These are phyloP conservation scores for Phaethon lepturus DNA, from an alignment of 2,113 vertebrate species.

Conservation along the genomic window DNA sequence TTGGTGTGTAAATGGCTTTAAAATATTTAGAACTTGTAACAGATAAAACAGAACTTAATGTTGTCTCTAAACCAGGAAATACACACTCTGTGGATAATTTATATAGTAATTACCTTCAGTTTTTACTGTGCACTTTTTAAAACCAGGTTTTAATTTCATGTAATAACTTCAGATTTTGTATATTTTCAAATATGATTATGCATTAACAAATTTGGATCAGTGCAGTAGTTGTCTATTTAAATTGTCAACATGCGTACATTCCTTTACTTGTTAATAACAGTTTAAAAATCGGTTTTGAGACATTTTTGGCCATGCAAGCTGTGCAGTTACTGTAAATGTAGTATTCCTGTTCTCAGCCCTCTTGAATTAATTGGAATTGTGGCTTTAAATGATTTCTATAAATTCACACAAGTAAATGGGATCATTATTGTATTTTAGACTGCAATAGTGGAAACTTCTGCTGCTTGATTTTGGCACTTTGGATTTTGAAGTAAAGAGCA, in stretches of 20 bases:
- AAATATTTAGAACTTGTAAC: slow-evolving; percentile 59
- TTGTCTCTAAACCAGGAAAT: slow-evolving; percentile 60
- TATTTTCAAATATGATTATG: slow-evolving; percentile 73
- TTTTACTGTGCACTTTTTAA: slow-evolving; percentile 84
- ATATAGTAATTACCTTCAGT: slow-evolving; percentile 75
- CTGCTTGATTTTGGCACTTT: slow-evolving; percentile 25
- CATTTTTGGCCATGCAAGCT: slow-evolving; percentile 9
- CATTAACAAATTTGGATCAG: slow-evolving; percentile 62
- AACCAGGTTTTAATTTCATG: slow-evolving; percentile 76
- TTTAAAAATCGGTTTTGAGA: slow-evolving; percentile 31
- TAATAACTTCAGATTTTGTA: slow-evolving; percentile 77
- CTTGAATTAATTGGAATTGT: slow-evolving; percentile 60
- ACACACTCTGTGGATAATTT: slow-evolving; percentile 67
- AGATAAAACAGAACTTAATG: slow-evolving; percentile 47
- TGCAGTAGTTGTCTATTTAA: slow-evolving; percentile 65
- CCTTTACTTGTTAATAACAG: slow-evolving; percentile 45
- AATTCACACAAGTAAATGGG: slow-evolving; percentile 53
- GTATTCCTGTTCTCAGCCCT: slow-evolving; percentile 38
- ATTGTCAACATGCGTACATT: slow-evolving; percentile 52
- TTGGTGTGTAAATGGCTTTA: slow-evolving; percentile 68
- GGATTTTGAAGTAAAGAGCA: slow-evolving; percentile 27
- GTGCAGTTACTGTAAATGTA: slow-evolving; percentile 58
- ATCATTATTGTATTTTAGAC: slow-evolving; percentile 18
- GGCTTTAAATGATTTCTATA: slow-evolving; percentile 63
- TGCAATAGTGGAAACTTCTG: slow-evolving; percentile 14